phyloP scores from a whole-genome alignment of 2,113 vertebrate species.

The Uria lomvia region DNA sequence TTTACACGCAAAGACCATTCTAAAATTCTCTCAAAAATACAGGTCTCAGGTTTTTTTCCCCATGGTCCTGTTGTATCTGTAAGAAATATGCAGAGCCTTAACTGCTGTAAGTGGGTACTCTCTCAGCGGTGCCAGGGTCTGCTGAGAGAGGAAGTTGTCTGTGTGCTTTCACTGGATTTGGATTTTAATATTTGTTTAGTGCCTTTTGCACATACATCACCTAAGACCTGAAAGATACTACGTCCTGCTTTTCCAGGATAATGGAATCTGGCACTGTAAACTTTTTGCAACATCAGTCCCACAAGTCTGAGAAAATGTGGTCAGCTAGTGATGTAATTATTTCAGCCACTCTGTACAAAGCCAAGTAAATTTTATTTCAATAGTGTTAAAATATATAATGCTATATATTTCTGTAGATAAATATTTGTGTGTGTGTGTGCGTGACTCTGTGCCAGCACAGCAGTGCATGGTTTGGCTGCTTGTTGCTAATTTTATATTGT shows the following conservation, averaged over 20 bases:
- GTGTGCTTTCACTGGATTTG: neutral
- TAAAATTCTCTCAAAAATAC: neutral
- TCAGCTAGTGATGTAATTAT: neutral
- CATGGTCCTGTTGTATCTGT: accelerated
- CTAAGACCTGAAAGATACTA: neutral
- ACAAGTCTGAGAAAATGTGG: neutral
- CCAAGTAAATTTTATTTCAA: neutral
- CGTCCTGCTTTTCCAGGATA: neutral
- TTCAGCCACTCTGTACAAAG: neutral
- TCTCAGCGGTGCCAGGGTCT: neutral
- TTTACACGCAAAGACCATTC: neutral
- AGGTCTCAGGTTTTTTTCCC: accelerated
- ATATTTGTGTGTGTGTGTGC: neutral
- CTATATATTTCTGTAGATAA: neutral
- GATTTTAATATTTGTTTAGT: neutral
- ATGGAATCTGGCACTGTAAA: neutral
- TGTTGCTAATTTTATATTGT: neutral
- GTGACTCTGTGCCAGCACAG: neutral
- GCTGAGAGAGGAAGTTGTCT: neutral
- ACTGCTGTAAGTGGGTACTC: neutral
- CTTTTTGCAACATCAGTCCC: neutral
- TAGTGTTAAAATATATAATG: neutral
- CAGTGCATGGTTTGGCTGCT: neutral
- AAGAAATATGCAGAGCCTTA: neutral
- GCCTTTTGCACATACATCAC: neutral